phyloP scores from a whole-genome alignment of 2,797 vertebrate genomes.

The Acanthopagrus latus region DNA sequence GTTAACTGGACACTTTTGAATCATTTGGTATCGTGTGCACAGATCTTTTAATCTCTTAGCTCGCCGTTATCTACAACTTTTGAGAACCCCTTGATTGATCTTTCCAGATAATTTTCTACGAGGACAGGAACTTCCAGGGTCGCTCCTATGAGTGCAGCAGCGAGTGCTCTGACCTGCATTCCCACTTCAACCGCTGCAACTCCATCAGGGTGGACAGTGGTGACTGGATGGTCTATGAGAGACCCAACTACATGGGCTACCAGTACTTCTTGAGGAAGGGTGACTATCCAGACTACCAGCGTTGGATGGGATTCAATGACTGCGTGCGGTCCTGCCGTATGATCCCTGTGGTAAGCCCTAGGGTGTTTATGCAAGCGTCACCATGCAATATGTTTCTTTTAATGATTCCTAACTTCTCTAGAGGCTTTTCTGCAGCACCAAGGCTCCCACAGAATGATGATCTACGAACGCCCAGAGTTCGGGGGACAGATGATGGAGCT shows the following conservation, averaged over 20 bases:
- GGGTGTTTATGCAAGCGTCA: fast-evolving
- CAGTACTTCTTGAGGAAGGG: slow-evolving; percentile 79
- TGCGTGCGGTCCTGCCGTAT: slow-evolving; percentile 76
- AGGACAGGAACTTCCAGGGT: slow-evolving; percentile 78
- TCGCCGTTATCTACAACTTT: no score
- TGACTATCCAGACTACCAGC: slow-evolving; percentile 77
- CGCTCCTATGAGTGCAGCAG: slow-evolving; percentile 76
- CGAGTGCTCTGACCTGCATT: slow-evolving; percentile 75
- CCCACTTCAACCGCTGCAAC: slow-evolving; percentile 80
- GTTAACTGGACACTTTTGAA: neutral
- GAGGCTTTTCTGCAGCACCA: slow-evolving; percentile 53
- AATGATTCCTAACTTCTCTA: fast-evolving
- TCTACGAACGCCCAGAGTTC: slow-evolving; percentile 74
- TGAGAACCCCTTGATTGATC: neutral
- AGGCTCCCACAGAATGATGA: slow-evolving; percentile 70
- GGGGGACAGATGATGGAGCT: slow-evolving; percentile 74
- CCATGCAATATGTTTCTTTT: neutral
- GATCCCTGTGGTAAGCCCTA: slow-evolving; percentile 67
- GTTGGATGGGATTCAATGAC: slow-evolving; percentile 82
- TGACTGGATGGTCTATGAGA: slow-evolving; percentile 79
- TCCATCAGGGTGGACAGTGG: slow-evolving; percentile 77
- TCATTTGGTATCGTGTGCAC: neutral
- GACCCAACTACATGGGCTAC: slow-evolving; percentile 75
- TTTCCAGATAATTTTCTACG: slow-evolving; percentile 76
- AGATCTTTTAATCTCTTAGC: neutral